These are phyloP conservation scores for Leiothrix lutea DNA, from an alignment of 2,113 vertebrate species.

Conservation along the genomic window DNA sequence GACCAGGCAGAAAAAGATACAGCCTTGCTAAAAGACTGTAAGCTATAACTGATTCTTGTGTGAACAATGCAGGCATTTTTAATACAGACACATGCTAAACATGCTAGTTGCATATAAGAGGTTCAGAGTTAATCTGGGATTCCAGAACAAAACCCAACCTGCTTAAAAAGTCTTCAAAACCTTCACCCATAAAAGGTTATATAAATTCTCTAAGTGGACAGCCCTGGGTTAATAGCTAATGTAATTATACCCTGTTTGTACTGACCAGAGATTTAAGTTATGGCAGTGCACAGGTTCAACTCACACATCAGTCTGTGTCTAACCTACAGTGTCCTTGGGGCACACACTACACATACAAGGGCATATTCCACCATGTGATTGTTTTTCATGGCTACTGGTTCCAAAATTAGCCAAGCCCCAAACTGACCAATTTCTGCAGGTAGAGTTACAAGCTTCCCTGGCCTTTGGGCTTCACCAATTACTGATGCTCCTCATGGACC, in stretches of 20 bases:
- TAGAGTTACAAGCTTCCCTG: not conserved
- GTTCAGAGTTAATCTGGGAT: not conserved
- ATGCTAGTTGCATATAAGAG: not conserved
- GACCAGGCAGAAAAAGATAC: not conserved
- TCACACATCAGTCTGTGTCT: not conserved
- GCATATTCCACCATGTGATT: not conserved
- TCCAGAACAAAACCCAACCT: not conserved
- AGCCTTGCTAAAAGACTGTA: not conserved
- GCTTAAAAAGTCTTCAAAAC: not conserved
- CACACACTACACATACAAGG: not conserved
- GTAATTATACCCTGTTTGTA: not conserved
- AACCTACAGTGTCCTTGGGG: not conserved
- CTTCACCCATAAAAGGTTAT: not conserved
- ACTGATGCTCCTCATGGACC: not conserved
- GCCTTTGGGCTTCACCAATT: not conserved
- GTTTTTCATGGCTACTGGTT: not conserved
- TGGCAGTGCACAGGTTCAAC: not conserved
- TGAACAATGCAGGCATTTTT: not conserved
- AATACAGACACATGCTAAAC: not conserved
- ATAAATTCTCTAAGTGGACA: not conserved
- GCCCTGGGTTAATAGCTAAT: not conserved
- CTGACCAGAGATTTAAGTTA: not conserved
- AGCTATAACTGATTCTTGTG: not conserved
- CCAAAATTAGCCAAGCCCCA: not conserved
- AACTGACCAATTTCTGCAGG: not conserved